Evolutionary conservation across 2,888 invertebrate species (phyloP).

Genomic region (Selenia dentaria): DNA sequence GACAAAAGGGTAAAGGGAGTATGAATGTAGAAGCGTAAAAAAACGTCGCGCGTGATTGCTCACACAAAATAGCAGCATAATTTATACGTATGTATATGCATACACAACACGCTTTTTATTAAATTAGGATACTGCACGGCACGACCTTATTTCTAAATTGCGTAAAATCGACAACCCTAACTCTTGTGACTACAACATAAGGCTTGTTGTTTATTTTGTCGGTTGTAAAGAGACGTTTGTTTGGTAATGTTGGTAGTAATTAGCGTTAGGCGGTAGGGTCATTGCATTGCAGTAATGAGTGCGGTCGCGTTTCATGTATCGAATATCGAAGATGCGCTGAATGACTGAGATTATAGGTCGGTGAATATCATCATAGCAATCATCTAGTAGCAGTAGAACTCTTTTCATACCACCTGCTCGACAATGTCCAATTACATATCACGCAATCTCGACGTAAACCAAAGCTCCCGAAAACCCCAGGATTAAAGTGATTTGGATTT

Average conservation of each 20-base stretch:
- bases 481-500: too few species aligned
- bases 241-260: conserved; percentile 19
- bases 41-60: too few species aligned
- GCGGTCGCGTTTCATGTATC: conserved; percentile 26
- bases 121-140: conserved; percentile 59
- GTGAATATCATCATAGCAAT: not conserved
- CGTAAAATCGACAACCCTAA: conserved; percentile 8
- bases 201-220: conserved; percentile 20
- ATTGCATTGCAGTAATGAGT: conserved; percentile 29
- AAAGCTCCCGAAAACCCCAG: too few species aligned
- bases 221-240: conserved; percentile 8
- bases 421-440: too few species aligned
- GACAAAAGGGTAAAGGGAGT: too few species aligned
- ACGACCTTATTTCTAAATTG: conserved; percentile 47
- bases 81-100: conserved; percentile 13
- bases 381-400: too few species aligned
- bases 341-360: conserved; percentile 8
- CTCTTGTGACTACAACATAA: conserved; percentile 24
- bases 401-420: too few species aligned
- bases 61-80: not conserved
- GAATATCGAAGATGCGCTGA: conserved; percentile 17
- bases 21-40: too few species aligned
- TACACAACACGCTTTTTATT: conserved; percentile 48
- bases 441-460: too few species aligned
- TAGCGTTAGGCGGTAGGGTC: conserved; percentile 30